Evolutionary conservation across 2,888 invertebrate genomes (phyloP).

Genomic region (Himalopsyche kuldschensis): DNA sequence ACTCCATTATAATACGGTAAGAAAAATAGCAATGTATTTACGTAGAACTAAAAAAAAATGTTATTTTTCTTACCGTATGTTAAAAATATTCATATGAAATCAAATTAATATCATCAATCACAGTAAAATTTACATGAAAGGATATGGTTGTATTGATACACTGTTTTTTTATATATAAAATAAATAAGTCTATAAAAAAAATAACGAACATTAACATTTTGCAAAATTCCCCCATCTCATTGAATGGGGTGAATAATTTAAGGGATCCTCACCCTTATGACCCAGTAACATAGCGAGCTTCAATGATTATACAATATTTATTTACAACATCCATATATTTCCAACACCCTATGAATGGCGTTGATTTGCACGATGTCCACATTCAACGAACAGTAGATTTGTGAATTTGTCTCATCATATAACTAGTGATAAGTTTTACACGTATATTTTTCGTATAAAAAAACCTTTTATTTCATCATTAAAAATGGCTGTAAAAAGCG

Average conservation of each 20-base stretch:
- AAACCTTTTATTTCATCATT: no score
- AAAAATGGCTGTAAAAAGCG: no score
- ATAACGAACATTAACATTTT: neutral
- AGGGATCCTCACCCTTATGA: constrained; percentile 11
- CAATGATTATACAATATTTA: constrained; percentile 37
- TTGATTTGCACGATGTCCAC: neutral
- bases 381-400: neutral
- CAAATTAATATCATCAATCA: no score
- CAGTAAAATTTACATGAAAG: no score
- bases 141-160: neutral
- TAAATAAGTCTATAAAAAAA: neutral
- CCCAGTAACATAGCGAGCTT: constrained; percentile 33
- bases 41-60: no score
- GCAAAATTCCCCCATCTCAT: neutral
- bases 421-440: no score
- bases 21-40: no score
- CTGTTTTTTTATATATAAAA: neutral
- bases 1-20: no score
- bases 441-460: no score
- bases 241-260: neutral
- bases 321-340: constrained; percentile 21
- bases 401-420: no score
- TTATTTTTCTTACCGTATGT: no score
- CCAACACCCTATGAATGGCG: neutral
- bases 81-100: no score